A percentile compares a stretch with the other conserved stretches of the same genome.
Conservation (phyloP, 2,888 invertebrate genomes). For the Ametastegia equiseti region DNA sequence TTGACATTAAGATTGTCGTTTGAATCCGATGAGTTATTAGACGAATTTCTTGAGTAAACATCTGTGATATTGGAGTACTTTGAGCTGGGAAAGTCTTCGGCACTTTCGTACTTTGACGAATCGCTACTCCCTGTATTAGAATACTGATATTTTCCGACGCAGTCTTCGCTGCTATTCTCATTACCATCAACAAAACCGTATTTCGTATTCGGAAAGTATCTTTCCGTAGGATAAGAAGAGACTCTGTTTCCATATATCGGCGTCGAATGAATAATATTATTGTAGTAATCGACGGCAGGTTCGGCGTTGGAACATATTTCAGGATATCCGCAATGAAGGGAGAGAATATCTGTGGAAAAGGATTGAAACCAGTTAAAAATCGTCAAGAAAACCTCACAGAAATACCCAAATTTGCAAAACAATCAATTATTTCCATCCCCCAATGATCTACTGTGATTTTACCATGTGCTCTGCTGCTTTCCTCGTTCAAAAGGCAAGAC, state of each 20-base stretch:
- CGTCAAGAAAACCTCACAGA: slow-evolving; percentile 35
- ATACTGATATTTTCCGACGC: slow-evolving; percentile 63
- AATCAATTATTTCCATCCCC: neutral
- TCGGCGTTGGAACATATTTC: slow-evolving; percentile 65
- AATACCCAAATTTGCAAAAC: slow-evolving; percentile 29
- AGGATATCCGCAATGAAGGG: slow-evolving; percentile 68
- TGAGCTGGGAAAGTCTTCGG: slow-evolving; percentile 58
- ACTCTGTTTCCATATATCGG: slow-evolving; percentile 65
- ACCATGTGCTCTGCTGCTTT: slow-evolving; percentile 76
- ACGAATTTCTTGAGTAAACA: slow-evolving; percentile 62
- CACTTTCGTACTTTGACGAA: slow-evolving; percentile 63
- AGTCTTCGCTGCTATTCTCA: slow-evolving; percentile 61
- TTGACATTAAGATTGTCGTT: slow-evolving; percentile 68
- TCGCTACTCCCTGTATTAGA: slow-evolving; percentile 57
- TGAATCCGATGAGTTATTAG: slow-evolving; percentile 62
- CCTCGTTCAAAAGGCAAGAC: slow-evolving; percentile 77
- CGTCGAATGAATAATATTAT: slow-evolving; percentile 67
- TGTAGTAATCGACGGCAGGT: slow-evolving; percentile 66
- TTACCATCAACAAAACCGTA: slow-evolving; percentile 66
- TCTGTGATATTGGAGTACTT: slow-evolving; percentile 60
- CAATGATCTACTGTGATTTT: slow-evolving; percentile 25
- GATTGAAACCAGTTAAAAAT: slow-evolving; percentile 47
- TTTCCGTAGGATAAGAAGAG: slow-evolving; percentile 61
- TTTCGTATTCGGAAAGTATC: slow-evolving; percentile 64
- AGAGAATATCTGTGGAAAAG: slow-evolving; percentile 64